Conservation (phyloP, 1,140 invertebrate species). For the Meteorus sp. region DNA sequence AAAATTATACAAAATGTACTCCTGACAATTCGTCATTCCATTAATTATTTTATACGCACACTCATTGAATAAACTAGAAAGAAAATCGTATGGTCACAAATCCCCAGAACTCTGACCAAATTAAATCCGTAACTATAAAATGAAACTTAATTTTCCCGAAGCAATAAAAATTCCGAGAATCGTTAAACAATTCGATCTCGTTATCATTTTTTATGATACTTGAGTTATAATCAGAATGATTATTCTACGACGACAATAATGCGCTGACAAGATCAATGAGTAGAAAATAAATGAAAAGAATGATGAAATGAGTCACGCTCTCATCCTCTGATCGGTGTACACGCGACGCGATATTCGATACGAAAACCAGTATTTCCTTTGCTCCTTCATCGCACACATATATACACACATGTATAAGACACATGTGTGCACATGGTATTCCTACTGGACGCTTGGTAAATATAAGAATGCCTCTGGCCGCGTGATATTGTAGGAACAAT, state of each 20-base stretch:
- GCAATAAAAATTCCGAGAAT: no score
- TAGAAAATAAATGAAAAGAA: not conserved
- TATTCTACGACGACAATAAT: not conserved
- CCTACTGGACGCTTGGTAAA: conserved; percentile 21
- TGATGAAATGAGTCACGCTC: conserved; percentile 43
- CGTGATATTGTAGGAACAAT: conserved; percentile 26
- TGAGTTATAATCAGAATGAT: no score
- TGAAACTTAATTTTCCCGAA: no score
- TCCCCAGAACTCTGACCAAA: no score
- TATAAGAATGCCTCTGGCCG: conserved; percentile 22
- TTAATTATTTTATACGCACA: no score
- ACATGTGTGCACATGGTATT: not conserved
- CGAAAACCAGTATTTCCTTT: conserved; percentile 35
- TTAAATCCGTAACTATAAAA: no score
- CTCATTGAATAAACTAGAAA: no score
- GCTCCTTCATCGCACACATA: not conserved
- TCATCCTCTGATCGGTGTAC: conserved; percentile 28
- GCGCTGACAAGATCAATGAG: not conserved
- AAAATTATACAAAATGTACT: no score
- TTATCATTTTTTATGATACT: no score
- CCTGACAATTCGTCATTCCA: no score
- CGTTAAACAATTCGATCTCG: no score
- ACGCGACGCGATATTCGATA: conserved; percentile 36
- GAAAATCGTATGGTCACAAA: no score
- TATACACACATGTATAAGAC: not conserved